phyloP scores from a whole-genome alignment of 2,797 vertebrate genomes.

The Aphelocoma californica region DNA sequence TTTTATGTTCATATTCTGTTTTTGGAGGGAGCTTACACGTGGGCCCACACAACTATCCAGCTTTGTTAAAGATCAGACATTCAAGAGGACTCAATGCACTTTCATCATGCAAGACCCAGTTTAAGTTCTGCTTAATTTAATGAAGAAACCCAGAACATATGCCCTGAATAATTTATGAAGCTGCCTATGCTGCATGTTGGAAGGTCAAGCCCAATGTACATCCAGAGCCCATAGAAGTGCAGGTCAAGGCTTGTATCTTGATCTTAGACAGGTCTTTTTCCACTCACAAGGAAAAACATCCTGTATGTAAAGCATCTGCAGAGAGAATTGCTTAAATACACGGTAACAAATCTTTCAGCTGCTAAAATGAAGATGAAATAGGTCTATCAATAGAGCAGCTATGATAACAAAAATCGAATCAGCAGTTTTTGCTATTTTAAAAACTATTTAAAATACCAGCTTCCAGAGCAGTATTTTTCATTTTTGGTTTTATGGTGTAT shows the following conservation, averaged over 20 bases:
- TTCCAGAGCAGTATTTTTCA: not conserved
- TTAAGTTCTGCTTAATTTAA: not conserved
- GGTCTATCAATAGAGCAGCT: not conserved
- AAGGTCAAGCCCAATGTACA: not conserved
- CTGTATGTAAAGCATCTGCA: not conserved
- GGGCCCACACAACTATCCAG: not conserved
- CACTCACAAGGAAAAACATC: not conserved
- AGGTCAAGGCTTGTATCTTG: not conserved
- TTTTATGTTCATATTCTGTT: not conserved
- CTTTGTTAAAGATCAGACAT: not conserved
- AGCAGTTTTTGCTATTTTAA: not conserved
- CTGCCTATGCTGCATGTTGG: not conserved
- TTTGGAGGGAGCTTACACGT: not conserved
- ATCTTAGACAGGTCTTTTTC: not conserved
- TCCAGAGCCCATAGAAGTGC: not conserved
- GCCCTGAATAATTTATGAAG: not conserved
- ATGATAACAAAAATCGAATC: not conserved
- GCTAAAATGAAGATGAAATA: not conserved
- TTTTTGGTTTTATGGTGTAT: not conserved
- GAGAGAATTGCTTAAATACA: not conserved
- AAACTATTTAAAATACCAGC: not conserved
- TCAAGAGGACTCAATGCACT: not conserved
- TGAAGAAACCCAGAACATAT: not conserved
- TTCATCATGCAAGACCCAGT: not conserved
- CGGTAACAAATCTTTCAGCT: not conserved